phyloP scores from a whole-genome alignment of 1,140 invertebrate species.

The Nixonia krombeini region DNA sequence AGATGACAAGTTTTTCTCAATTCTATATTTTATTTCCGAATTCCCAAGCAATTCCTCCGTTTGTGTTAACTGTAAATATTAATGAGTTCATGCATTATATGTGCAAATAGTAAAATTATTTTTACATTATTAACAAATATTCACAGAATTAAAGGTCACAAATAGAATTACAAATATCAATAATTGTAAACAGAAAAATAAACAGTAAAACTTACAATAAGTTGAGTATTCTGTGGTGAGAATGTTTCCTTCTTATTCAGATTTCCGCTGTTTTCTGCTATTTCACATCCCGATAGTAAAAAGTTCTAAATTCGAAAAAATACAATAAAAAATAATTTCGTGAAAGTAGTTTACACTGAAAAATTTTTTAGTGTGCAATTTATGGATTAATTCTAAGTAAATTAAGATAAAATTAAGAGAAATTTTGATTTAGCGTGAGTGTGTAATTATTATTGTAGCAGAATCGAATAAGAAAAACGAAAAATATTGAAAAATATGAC shows the following conservation, averaged over 20 bases:
- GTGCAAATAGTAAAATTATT: too few species aligned
- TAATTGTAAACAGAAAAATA: too few species aligned
- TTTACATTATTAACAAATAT: too few species aligned
- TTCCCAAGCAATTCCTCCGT: constrained; percentile 10
- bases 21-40: constrained; percentile 45
- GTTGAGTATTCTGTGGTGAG: constrained; percentile 8
- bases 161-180: too few species aligned
- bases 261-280: constrained; percentile 11
- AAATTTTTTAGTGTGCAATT: too few species aligned
- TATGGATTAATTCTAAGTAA: too few species aligned
- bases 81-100: constrained; percentile 9
- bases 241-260: neutral
- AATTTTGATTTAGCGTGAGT: too few species aligned
- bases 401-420: too few species aligned
- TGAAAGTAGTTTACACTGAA: neutral
- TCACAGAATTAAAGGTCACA: too few species aligned
- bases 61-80: constrained; percentile 19
- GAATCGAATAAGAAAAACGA: too few species aligned
- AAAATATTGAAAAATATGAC: too few species aligned
- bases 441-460: too few species aligned
- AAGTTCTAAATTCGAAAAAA: constrained; percentile 41
- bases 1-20: constrained; percentile 20
- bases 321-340: constrained; percentile 1
- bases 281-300: constrained; percentile 45
- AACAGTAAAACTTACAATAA: constrained; percentile 21